Evolutionary conservation across 2,888 invertebrate genomes (phyloP), one percentile per base, ranked within the genome.

Genomic region (Autographa pulchrina): DNA sequence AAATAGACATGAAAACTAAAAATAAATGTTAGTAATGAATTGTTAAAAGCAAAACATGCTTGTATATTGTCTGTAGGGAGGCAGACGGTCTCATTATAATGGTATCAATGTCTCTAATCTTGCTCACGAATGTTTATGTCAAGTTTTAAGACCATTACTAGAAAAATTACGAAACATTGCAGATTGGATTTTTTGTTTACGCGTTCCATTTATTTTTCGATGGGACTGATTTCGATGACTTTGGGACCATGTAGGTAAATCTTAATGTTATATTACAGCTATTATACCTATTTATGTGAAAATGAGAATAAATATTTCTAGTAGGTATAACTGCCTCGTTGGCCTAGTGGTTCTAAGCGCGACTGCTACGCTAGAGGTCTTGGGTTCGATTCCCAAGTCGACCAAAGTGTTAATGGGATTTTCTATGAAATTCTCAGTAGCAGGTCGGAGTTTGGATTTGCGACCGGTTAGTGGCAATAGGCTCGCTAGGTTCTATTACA

Each of bases 51-150:
- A 77, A 81, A 78, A 81, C 63, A 81, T 77, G 54, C 35, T 70
- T 61, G 68, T 81, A 81, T 74, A 72, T 73, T 75, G 84, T 81
- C 78, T 83, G 65, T 58, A 43, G 61, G 73, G 65, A 72, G 77
- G 75, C 82, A 75, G 75, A 70, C 75, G 67, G 65, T 70, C 78
- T 82, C 82, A 84, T 83, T 81, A 81, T 70, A 78, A 68, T 70
- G 73, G 71, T 81, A 81, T 83, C 81, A 78, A 48, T 61, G 81
- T 81, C 84, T 81, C 65, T 25, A 73, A 81, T 83, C 81, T 81
- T 38, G 73, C 66, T 72, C 75, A 81, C 73, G 82, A 81, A 72
- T 72, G 32, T 31, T 58, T 41, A 61, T 76, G 70, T 68, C 59
- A 54, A 66, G 58, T 65, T 74, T 77, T 52, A 48, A 68, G 62